Evolutionary conservation across 1,140 invertebrate species (phyloP).

Genomic region (Drosophila funebris): DNA sequence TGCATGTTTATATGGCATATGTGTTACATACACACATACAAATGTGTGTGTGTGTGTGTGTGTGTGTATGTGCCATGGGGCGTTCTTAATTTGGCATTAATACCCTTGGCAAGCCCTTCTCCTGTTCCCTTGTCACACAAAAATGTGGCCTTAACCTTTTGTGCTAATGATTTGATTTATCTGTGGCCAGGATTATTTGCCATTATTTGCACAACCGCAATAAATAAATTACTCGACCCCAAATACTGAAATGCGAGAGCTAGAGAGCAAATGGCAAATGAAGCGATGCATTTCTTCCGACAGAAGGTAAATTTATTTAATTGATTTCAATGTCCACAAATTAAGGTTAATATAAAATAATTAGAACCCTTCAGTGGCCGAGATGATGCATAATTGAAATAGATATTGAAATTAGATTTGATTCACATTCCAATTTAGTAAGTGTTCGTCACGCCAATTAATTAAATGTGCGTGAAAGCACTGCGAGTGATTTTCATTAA

Average conservation of each 20-base stretch:
- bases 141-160: constrained; percentile 49
- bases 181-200: constrained; percentile 34
- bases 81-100: constrained; percentile 67
- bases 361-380: constrained; percentile 19
- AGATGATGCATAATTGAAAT: constrained; percentile 23
- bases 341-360: constrained; percentile 28
- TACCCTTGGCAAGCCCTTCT: constrained; percentile 29
- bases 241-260: not conserved
- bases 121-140: not conserved
- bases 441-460: constrained; percentile 16
- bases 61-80: constrained; percentile 46
- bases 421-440: constrained; percentile 1
- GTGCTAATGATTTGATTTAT: constrained; percentile 80
- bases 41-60: constrained; percentile 10
- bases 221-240: constrained; percentile 29
- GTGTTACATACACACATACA: not conserved
- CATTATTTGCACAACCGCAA: constrained; percentile 45
- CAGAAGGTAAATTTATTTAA: constrained; percentile 49
- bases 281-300: constrained; percentile 37
- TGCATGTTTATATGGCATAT: constrained; percentile 61
- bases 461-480: constrained; percentile 18
- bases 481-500: not conserved
- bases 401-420: constrained; percentile 2
- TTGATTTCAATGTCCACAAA: constrained; percentile 40
- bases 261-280: constrained; percentile 23